Percentiles rank a stretch among this genome's conserved stretches.
phyloP scores from a whole-genome alignment of 37 sponge, comb jelly and placozoan genomes.

The Cliona cf. orientalis region DNA sequence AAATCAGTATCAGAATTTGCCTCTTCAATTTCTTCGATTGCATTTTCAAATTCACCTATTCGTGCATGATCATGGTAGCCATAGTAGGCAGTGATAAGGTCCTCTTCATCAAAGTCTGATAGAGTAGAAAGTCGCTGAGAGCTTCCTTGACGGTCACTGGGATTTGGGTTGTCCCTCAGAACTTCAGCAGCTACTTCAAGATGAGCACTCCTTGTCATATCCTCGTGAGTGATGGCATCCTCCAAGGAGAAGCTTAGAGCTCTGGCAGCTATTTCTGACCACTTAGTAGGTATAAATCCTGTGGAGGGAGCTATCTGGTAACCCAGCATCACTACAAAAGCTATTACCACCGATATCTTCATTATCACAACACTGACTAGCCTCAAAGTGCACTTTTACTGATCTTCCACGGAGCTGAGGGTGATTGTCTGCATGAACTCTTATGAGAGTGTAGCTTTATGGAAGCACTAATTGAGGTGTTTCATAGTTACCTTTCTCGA shows the following conservation, averaged over 20 bases:
- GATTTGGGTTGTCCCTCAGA: slow-evolving; percentile 47
- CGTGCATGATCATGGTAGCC: not conserved
- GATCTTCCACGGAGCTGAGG: too few species aligned
- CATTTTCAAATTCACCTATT: slow-evolving; percentile 6
- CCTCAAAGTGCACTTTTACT: too few species aligned
- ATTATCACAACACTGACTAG: too few species aligned
- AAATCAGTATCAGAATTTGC: slow-evolving; percentile 46
- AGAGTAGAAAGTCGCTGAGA: slow-evolving; percentile 19
- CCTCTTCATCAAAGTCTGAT: not conserved
- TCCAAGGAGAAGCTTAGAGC: slow-evolving; percentile 7
- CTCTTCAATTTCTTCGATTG: slow-evolving; percentile 33
- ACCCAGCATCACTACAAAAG: too few species aligned
- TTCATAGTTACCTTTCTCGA: too few species aligned
- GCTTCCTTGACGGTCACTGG: slow-evolving; percentile 26
- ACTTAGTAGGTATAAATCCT: too few species aligned
- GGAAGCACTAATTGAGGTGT: too few species aligned
- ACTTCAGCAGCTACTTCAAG: slow-evolving; percentile 29
- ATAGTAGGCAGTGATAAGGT: slow-evolving; percentile 40
- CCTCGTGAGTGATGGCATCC: slow-evolving; percentile 16
- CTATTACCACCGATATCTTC: too few species aligned
- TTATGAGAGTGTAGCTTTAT: too few species aligned
- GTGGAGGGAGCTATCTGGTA: too few species aligned
- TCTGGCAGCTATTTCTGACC: too few species aligned
- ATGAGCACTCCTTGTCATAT: slow-evolving; percentile 35
- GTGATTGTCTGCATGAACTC: too few species aligned